A percentile compares a stretch with the other conserved stretches of the same genome.
Evolutionary conservation across 1,140 invertebrate genomes (phyloP).

Genomic region (Brachionus angularis): DNA sequence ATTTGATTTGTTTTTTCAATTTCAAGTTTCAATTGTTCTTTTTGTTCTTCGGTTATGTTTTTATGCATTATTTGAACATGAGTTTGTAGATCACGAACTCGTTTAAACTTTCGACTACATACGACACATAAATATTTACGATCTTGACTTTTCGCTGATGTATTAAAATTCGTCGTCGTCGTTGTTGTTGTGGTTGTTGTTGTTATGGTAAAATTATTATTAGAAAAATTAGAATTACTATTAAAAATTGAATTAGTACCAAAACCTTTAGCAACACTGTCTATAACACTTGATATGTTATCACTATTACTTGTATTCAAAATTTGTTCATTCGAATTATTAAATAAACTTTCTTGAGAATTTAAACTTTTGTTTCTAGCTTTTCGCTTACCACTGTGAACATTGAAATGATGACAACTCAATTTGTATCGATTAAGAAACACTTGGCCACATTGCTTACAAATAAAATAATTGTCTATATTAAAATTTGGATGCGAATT

Average conservation of each 20-base stretch:
- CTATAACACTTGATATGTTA: constrained; percentile 22
- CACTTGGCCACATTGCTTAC: constrained; percentile 15
- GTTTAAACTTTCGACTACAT: constrained; percentile 14
- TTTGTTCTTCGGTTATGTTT: neutral
- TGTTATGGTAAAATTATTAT: too few species aligned
- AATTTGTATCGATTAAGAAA: constrained; percentile 25
- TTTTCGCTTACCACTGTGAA: constrained; percentile 26
- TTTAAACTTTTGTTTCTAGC: neutral
- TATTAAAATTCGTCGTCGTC: too few species aligned
- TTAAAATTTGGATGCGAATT: constrained; percentile 1
- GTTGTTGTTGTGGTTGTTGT: too few species aligned
- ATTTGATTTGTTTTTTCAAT: constrained; percentile 22
- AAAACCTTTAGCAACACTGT: constrained; percentile 20
- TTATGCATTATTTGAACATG: constrained; percentile 36
- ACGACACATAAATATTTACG: constrained; percentile 20
- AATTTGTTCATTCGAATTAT: too few species aligned
- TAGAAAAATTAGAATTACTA: too few species aligned
- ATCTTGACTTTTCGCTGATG: neutral
- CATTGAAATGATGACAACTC: constrained; percentile 30
- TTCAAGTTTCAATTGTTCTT: neutral
- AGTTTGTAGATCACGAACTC: constrained; percentile 2
- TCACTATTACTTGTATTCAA: constrained; percentile 12
- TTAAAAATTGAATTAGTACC: too few species aligned
- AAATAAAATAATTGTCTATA: constrained; percentile 8
- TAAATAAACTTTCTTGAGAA: too few species aligned